Conservation (phyloP, 2,888 invertebrate species). For the Trypoxylon attenuatum region DNA sequence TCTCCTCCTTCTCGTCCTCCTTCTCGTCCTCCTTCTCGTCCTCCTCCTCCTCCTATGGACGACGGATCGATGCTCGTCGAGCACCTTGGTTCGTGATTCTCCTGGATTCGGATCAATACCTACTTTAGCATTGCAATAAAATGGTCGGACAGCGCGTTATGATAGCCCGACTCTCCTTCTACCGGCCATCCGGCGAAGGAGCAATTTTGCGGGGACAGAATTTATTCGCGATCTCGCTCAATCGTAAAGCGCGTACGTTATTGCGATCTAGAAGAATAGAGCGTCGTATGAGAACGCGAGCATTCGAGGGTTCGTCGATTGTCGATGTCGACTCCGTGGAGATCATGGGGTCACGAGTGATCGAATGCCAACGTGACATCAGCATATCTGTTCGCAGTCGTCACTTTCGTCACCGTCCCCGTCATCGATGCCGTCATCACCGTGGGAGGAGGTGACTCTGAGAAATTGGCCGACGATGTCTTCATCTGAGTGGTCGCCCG, state of each 20-base stretch:
- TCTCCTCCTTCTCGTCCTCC: constrained; percentile 23
- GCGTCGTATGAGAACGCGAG: neutral
- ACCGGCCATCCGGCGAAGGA: constrained; percentile 22
- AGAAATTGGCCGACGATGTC: constrained; percentile 63
- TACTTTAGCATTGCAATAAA: constrained; percentile 62
- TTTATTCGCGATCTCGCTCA: constrained; percentile 47
- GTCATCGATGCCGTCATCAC: no score
- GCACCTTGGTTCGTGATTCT: constrained; percentile 60
- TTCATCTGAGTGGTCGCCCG: constrained; percentile 59
- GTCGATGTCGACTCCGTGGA: no score
- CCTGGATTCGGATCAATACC: constrained; percentile 60
- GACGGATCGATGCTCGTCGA: constrained; percentile 60
- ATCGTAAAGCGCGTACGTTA: constrained; percentile 31
- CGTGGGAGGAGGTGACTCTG: constrained; percentile 12
- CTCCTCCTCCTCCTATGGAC: constrained; percentile 5
- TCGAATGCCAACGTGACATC: constrained; percentile 21
- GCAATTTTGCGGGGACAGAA: constrained; percentile 48
- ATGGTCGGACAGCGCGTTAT: constrained; percentile 60
- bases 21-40: constrained; percentile 6
- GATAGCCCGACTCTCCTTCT: constrained; percentile 39
- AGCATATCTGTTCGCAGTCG: constrained; percentile 55
- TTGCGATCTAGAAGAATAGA: constrained; percentile 2
- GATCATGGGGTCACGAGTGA: neutral
- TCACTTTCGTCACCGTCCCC: no score
- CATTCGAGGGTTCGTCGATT: neutral